A percentile compares a stretch with the other conserved stretches of the same genome.
phyloP scores from a whole-genome alignment of 2,888 invertebrate species.

The Drosophila prostipennis region DNA sequence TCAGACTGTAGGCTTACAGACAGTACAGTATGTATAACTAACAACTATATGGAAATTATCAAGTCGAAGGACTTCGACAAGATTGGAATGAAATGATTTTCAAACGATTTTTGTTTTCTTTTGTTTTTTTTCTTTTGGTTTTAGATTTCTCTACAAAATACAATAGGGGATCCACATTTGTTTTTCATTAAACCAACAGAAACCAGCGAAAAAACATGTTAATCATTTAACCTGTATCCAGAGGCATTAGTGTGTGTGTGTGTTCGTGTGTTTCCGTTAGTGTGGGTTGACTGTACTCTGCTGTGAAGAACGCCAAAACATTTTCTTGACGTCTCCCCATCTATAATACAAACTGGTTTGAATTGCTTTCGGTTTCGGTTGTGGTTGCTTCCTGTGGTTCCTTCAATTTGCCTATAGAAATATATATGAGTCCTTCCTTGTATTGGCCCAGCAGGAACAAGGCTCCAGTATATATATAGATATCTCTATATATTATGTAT shows the following conservation, averaged over 20 bases:
- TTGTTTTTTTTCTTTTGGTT: too few species aligned
- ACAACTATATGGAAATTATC: conserved; percentile 13
- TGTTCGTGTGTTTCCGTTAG: conserved; percentile 7
- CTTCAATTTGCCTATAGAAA: conserved; percentile 37
- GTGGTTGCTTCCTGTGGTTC: conserved; percentile 28
- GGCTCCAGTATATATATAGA: conserved; percentile 13
- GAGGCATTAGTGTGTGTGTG: conserved; percentile 7
- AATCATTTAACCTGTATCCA: background rate
- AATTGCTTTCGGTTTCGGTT: background rate
- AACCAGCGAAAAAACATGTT: conserved; percentile 5
- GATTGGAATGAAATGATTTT: conserved; percentile 3
- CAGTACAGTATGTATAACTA: conserved; percentile 19
- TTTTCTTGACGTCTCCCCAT: background rate
- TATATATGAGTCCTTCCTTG: conserved; percentile 23
- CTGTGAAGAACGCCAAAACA: background rate
- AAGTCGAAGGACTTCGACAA: background rate
- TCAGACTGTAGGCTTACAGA: conserved; percentile 11
- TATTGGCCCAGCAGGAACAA: conserved; percentile 21
- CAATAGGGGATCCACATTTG: conserved; percentile 4
- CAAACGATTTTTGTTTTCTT: background rate
- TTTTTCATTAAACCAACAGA: background rate
- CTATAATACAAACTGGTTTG: conserved; percentile 31
- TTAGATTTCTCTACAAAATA: conserved; percentile 7
- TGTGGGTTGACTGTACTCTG: conserved; percentile 30
- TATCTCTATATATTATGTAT: conserved; percentile 13